A percentile compares a stretch with the other conserved stretches of the same genome.
These are phyloP conservation scores for Drosophila sproati DNA, from an alignment of 1,140 invertebrate species.

Conservation along the genomic window DNA sequence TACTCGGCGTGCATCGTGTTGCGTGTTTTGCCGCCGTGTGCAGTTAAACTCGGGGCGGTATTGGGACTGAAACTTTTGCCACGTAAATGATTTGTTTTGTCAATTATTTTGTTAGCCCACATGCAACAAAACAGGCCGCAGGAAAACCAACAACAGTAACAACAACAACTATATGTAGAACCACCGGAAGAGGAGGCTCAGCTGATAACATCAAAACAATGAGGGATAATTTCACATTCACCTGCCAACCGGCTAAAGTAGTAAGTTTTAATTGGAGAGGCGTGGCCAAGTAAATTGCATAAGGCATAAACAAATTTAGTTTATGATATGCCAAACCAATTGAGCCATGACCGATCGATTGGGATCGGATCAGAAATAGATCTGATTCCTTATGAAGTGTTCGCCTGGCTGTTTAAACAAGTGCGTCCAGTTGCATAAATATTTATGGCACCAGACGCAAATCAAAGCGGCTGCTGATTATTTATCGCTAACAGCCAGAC, in stretches of 20 bases:
- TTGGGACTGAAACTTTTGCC: constrained; percentile 67
- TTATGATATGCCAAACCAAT: constrained; percentile 28
- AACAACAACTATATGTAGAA: too few relatives aligned
- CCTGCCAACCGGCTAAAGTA: constrained; percentile 8
- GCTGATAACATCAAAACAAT: constrained; percentile 84
- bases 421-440: constrained; percentile 75
- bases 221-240: constrained; percentile 30
- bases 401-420: constrained; percentile 54
- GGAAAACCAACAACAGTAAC: constrained; percentile 7
- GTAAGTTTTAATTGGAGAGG: constrained; percentile 67
- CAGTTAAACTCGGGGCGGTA: constrained; percentile 44
- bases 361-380: not conserved
- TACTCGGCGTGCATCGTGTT: constrained; percentile 45
- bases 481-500: constrained; percentile 60
- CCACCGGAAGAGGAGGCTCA: constrained; percentile 24
- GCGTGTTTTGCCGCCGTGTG: constrained; percentile 74
- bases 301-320: constrained; percentile 56
- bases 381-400: constrained; percentile 46
- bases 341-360: constrained; percentile 8
- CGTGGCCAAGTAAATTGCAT: constrained; percentile 61
- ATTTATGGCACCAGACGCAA: constrained; percentile 65
- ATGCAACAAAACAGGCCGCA: constrained; percentile 59
- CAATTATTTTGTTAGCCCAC: constrained; percentile 83
- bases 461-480: constrained; percentile 65
- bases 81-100: constrained; percentile 84